Conservation (phyloP, 2,797 vertebrate species). For the Picus viridis region DNA sequence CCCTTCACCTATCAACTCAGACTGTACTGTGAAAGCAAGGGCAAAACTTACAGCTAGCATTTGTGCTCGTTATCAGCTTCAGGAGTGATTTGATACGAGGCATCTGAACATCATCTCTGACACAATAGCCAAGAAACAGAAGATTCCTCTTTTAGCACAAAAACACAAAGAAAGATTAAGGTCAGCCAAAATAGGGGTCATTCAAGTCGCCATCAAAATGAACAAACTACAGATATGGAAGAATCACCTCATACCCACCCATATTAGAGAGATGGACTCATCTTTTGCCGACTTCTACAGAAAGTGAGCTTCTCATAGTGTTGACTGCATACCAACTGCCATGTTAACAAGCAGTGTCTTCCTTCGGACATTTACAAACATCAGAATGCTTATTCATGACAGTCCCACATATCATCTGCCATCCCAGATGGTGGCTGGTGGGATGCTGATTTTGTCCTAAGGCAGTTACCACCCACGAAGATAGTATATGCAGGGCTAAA, state of each 20-base stretch:
- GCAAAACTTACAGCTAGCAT: background rate
- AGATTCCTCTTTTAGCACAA: background rate
- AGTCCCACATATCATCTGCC: constrained; percentile 68
- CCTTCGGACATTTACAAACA: constrained; percentile 68
- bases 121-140: background rate
- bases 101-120: background rate
- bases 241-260: background rate
- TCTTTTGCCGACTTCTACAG: constrained; percentile 2
- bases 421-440: constrained; percentile 69
- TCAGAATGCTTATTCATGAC: constrained; percentile 66
- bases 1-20: background rate
- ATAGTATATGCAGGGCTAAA: constrained; percentile 61
- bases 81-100: background rate
- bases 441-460: constrained; percentile 70
- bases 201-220: background rate
- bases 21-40: background rate
- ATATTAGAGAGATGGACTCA: background rate
- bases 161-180: background rate
- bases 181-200: background rate
- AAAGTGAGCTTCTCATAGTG: background rate
- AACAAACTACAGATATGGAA: background rate
- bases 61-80: background rate
- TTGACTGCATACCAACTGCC: constrained; percentile 24
- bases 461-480: constrained; percentile 65
- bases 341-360: constrained; percentile 45